Percentiles rank a stretch among this genome's conserved stretches.
These are phyloP conservation scores for Drosophila varians DNA, from an alignment of 1,140 invertebrate species.

Conservation along the genomic window DNA sequence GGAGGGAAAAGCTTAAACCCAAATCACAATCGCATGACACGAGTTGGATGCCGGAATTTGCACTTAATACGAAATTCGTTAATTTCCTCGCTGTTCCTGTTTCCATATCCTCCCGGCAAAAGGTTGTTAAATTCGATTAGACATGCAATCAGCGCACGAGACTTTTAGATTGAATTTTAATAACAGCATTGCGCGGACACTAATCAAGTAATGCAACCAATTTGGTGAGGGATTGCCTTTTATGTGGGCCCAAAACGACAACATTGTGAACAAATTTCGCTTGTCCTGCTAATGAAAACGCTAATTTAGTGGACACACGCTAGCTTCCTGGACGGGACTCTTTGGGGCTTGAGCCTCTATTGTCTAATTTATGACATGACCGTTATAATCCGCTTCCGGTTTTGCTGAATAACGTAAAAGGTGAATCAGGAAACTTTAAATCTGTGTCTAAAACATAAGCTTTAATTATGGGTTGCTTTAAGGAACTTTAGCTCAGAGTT, in stretches of 20 bases:
- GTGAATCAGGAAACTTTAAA: neutral
- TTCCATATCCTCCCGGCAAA: constrained; percentile 51
- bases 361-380: constrained; percentile 28
- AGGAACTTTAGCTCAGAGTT: neutral
- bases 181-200: constrained; percentile 60
- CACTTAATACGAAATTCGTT: constrained; percentile 69
- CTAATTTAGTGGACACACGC: constrained; percentile 74
- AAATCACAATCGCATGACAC: constrained; percentile 78
- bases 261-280: constrained; percentile 78
- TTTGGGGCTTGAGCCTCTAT: constrained; percentile 3
- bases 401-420: neutral
- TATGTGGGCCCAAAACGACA: constrained; percentile 40
- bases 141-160: constrained; percentile 60
- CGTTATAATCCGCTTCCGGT: constrained; percentile 3
- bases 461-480: neutral
- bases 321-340: constrained; percentile 12
- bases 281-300: constrained; percentile 74
- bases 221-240: constrained; percentile 24
- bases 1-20: constrained; percentile 7
- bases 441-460: neutral
- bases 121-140: constrained; percentile 76
- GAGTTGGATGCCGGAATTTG: constrained; percentile 61
- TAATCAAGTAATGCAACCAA: constrained; percentile 81
- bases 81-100: constrained; percentile 39
- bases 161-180: constrained; percentile 73